These are phyloP conservation scores for Hypomecis atomaria DNA, from an alignment of 2,888 invertebrate genomes.

Conservation along the genomic window DNA sequence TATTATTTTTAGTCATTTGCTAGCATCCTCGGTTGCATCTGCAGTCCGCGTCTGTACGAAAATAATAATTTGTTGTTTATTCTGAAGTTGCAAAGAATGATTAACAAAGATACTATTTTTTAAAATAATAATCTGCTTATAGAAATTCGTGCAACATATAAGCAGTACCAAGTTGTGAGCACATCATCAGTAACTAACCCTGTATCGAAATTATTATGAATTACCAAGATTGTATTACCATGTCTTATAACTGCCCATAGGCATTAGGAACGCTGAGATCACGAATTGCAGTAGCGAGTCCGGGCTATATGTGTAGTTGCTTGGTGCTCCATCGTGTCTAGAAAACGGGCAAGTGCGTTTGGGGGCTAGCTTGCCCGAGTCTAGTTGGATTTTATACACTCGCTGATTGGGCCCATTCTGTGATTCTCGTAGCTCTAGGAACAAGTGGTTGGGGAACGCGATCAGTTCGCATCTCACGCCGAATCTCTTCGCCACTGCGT, in stretches of 20 bases:
- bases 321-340: constrained; percentile 13
- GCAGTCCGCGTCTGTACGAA: no score
- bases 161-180: no score
- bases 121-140: no score
- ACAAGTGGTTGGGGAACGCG: constrained; percentile 68
- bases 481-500: constrained; percentile 63
- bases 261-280: constrained; percentile 52
- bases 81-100: no score
- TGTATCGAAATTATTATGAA: no score
- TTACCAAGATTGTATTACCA: constrained; percentile 50
- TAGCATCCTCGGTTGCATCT: no score
- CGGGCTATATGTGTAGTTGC: constrained; percentile 50
- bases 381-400: constrained; percentile 58
- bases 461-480: constrained; percentile 63
- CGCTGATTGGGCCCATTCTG: constrained; percentile 24
- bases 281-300: constrained; percentile 59
- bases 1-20: no score
- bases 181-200: no score
- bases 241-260: constrained; percentile 57
- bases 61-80: no score
- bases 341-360: constrained; percentile 65
- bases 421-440: constrained; percentile 62
- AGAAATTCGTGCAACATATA: no score
- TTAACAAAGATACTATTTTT: no score
- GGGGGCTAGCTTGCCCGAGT: constrained; percentile 55